These are phyloP conservation scores for Callionymus lyra DNA, from an alignment of 2,113 vertebrate genomes.

Conservation along the genomic window DNA sequence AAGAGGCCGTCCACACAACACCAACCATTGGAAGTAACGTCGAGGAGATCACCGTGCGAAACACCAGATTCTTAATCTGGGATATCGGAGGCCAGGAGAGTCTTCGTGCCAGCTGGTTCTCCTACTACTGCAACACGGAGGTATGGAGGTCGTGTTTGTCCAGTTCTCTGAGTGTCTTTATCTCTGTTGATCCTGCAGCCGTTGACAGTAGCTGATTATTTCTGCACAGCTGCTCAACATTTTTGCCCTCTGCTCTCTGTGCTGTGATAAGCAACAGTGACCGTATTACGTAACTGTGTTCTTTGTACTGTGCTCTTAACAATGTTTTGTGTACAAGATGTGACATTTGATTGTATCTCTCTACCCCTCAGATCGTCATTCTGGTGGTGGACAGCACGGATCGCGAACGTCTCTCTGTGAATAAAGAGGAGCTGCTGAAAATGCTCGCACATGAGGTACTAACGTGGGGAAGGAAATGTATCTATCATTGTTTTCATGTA, in stretches of 20 bases:
- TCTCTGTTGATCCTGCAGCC: neutral
- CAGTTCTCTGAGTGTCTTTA: neutral
- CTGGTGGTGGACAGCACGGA: slow-evolving; percentile 81
- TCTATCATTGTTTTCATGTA: too few relatives aligned
- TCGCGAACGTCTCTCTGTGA: slow-evolving; percentile 66
- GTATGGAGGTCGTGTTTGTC: slow-evolving; percentile 48
- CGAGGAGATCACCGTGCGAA: slow-evolving; percentile 70
- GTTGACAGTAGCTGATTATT: neutral
- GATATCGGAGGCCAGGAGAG: slow-evolving; percentile 77
- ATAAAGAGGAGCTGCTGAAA: slow-evolving; percentile 70
- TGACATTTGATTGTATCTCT: neutral
- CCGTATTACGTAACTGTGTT: neutral
- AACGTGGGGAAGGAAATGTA: too few relatives aligned
- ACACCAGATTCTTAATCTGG: slow-evolving; percentile 78
- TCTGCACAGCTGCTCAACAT: neutral
- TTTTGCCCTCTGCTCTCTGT: neutral
- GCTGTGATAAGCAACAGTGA: too few relatives aligned
- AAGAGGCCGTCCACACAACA: slow-evolving; percentile 74
- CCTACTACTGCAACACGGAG: slow-evolving; percentile 75
- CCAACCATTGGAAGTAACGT: slow-evolving; percentile 80
- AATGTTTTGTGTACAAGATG: neutral
- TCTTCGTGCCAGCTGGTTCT: slow-evolving; percentile 71
- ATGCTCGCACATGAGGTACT: slow-evolving; percentile 82
- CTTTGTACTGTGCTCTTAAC: neutral
- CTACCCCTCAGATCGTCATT: slow-evolving; percentile 69